Evolutionary conservation across 2,888 invertebrate species (phyloP), one percentile per base, ranked within the genome.

Genomic region (Protula sp.): DNA sequence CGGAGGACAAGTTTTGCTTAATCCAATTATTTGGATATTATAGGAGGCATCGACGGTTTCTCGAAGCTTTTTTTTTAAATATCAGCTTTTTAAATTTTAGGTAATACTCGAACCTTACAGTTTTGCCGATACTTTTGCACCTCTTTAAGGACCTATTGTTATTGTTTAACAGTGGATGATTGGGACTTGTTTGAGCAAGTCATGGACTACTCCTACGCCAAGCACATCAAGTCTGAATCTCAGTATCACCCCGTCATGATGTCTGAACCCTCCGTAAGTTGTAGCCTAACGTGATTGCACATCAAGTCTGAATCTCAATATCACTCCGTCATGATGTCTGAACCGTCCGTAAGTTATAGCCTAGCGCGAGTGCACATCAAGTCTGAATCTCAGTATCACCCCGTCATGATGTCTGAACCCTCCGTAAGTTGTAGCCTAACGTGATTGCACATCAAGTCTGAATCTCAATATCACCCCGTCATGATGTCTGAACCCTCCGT

Each of bases 121-220:
- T n/a, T n/a, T n/a, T n/a, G n/a, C n/a, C n/a, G n/a, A n/a, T n/a
- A n/a, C n/a, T n/a, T n/a, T n/a, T n/a, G n/a, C n/a, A n/a, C n/a
- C n/a, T n/a, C n/a, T n/a, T n/a, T n/a, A n/a, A n/a, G n/a, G n/a
- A n/a, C n/a, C n/a, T n/a, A n/a, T n/a, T n/a, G n/a, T n/a, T n/a
- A n/a, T n/a, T n/a, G n/a, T n/a, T n/a, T n/a, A n/a, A n/a, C 69
- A 83, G 84, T 99, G 52, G 98, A 99, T 74, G 95, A 99, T 81
- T 99, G 98, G 98, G 97, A 98, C 76, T 84, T 95, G 63, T 99
- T 99, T 82, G 99, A 99, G 82, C 92, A 94, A 82, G 90, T 97
- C 54, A 77, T 88, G 29, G 95, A 99, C 77, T 93, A 98, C 80
- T 90, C 93, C 0, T 98, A 98, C 78, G 87, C 89, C 48, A 92